Evolutionary conservation across 2,113 vertebrate species (phyloP).

Genomic region (Triplophysa rosa): DNA sequence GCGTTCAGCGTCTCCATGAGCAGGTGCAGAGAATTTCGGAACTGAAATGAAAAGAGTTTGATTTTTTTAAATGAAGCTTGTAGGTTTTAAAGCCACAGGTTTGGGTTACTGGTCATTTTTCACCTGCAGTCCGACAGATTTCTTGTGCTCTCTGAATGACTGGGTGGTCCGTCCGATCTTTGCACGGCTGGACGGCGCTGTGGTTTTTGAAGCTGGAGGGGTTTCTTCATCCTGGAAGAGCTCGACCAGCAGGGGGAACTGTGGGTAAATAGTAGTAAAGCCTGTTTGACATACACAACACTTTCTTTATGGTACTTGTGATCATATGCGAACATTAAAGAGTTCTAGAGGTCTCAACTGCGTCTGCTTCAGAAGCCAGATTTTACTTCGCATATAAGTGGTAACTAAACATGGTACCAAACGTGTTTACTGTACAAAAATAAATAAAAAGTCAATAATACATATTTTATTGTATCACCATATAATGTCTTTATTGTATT

Average conservation of each 20-base stretch:
- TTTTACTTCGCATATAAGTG: too few relatives aligned
- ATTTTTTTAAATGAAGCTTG: neutral
- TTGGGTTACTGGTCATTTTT: conserved; percentile 20
- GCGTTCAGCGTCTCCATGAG: conserved; percentile 95
- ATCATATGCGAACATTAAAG: too few relatives aligned
- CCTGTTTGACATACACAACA: neutral
- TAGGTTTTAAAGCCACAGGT: too few relatives aligned
- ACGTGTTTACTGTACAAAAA: too few relatives aligned
- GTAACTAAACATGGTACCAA: too few relatives aligned
- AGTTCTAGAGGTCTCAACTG: too few relatives aligned
- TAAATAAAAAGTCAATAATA: too few relatives aligned
- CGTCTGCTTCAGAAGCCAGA: too few relatives aligned
- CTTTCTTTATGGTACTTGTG: too few relatives aligned
- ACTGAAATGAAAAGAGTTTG: conserved; percentile 63
- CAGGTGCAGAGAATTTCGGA: conserved; percentile 91
- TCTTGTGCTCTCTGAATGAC: conserved; percentile 84
- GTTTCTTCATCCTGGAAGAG: conserved; percentile 87
- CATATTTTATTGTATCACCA: too few relatives aligned
- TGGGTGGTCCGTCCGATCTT: conserved; percentile 70
- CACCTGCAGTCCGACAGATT: conserved; percentile 94
- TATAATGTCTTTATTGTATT: too few relatives aligned
- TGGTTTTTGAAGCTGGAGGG: conserved; percentile 68
- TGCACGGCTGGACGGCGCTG: conserved; percentile 65
- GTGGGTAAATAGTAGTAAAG: conserved; percentile 14
- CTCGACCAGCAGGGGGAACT: conserved; percentile 89